Conservation (phyloP, 2,797 vertebrate species). For the Dipus sagitta region DNA sequence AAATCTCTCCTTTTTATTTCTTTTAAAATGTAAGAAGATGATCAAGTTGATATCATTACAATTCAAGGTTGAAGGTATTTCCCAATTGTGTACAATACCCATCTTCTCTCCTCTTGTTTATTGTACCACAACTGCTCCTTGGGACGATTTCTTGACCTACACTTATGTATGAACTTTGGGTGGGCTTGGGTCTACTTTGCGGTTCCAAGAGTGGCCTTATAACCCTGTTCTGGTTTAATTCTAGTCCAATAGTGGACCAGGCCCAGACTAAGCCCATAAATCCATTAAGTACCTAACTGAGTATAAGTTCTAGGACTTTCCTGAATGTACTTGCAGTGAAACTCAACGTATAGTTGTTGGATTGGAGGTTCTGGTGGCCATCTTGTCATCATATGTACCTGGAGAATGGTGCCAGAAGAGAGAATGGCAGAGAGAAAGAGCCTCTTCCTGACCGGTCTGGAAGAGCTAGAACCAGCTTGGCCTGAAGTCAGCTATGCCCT, state of each 20-base stretch:
- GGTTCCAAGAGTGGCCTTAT: background rate
- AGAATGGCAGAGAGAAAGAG: background rate
- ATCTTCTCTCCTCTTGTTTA: background rate
- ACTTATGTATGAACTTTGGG: background rate
- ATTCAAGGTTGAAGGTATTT: background rate
- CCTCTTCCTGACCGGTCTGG: background rate
- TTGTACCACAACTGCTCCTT: background rate
- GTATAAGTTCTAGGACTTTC: background rate
- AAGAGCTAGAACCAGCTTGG: background rate
- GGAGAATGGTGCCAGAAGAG: background rate
- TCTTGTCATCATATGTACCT: background rate
- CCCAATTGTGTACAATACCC: background rate
- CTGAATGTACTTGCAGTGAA: background rate
- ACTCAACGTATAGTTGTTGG: background rate
- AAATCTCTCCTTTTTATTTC: constrained; percentile 18
- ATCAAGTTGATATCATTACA: background rate
- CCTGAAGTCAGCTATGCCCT: background rate
- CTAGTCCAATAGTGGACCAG: background rate
- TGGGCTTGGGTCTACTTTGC: background rate
- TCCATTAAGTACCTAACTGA: background rate
- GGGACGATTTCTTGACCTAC: background rate
- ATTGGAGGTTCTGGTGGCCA: background rate
- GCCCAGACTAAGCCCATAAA: background rate
- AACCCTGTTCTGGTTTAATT: background rate
- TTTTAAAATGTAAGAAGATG: constrained; percentile 31